Conservation (phyloP, 2,797 vertebrate genomes). For the Acanthurus lineatus region DNA sequence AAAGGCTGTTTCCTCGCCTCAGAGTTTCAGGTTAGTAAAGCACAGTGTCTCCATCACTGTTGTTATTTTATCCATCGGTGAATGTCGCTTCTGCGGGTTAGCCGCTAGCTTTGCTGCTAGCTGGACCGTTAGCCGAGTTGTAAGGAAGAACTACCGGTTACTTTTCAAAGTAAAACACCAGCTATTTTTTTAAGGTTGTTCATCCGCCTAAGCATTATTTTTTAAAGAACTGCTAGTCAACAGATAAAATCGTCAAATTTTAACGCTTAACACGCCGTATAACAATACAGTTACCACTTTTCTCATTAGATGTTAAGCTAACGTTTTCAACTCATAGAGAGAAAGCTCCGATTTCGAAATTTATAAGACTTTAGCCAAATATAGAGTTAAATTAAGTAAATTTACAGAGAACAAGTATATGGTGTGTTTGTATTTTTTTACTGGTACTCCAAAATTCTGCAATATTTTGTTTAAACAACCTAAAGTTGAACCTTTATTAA, state of each 20-base stretch:
- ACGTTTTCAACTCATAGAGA: not conserved
- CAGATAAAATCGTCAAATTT: rapidly evolving
- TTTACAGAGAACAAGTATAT: not conserved
- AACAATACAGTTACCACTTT: not conserved
- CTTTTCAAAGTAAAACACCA: conserved; percentile 21
- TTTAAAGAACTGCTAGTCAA: not conserved
- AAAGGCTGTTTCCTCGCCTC: not conserved
- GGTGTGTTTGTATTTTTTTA: too few relatives aligned
- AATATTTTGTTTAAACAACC: too few relatives aligned
- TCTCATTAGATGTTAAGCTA: not conserved
- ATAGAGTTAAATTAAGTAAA: too few relatives aligned
- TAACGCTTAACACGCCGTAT: rapidly evolving
- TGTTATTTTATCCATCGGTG: not conserved
- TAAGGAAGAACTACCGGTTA: not conserved
- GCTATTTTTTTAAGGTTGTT: too few relatives aligned
- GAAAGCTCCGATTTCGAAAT: rapidly evolving
- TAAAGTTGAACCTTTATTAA: not conserved
- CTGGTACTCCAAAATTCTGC: too few relatives aligned
- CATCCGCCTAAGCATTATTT: not conserved
- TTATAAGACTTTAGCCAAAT: rapidly evolving
- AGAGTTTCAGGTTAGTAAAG: not conserved
- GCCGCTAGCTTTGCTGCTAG: not conserved
- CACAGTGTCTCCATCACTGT: not conserved
- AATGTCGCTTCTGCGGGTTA: conserved; percentile 13
- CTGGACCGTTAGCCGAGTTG: not conserved